phyloP scores from a whole-genome alignment of 37 sponge, comb jelly and placozoan genomes.

The Geodia barretti region DNA sequence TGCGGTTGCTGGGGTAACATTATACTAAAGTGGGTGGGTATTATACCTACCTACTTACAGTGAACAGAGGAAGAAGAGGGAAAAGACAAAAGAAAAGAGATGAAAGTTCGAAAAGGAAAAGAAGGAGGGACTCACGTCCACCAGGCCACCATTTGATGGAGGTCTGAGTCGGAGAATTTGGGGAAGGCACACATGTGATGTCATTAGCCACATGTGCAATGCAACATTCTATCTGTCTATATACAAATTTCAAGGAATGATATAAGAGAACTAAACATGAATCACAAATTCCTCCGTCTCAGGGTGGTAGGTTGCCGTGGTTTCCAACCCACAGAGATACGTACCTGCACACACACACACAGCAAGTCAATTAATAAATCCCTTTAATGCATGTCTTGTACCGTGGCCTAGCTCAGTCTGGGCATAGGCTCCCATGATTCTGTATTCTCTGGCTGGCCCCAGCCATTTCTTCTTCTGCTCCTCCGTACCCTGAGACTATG shows the following conservation, averaged over 20 bases:
- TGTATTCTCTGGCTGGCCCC: constrained; percentile 58
- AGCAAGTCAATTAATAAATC: too few species aligned
- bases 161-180: constrained; percentile 84
- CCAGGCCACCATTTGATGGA: constrained; percentile 96
- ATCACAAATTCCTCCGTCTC: constrained; percentile 81
- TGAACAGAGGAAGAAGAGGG: too few species aligned
- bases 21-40: too few species aligned
- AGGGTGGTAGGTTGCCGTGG: constrained; percentile 86
- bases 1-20: too few species aligned
- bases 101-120: too few species aligned
- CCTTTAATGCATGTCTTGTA: not conserved
- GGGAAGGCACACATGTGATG: too few species aligned
- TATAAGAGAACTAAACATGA: too few species aligned
- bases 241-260: too few species aligned
- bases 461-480: constrained; percentile 89
- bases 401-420: constrained; percentile 97
- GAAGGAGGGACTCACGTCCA: constrained; percentile 78
- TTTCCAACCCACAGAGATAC: constrained; percentile 86
- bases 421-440: constrained; percentile 89
- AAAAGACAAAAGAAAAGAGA: too few species aligned
- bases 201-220: too few species aligned
- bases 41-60: too few species aligned
- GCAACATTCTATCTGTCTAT: too few species aligned
- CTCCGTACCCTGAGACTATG: constrained; percentile 74
- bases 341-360: constrained; percentile 56